Evolutionary conservation across 2,888 invertebrate species (phyloP).

Genomic region (Pasiphila rectangulata): DNA sequence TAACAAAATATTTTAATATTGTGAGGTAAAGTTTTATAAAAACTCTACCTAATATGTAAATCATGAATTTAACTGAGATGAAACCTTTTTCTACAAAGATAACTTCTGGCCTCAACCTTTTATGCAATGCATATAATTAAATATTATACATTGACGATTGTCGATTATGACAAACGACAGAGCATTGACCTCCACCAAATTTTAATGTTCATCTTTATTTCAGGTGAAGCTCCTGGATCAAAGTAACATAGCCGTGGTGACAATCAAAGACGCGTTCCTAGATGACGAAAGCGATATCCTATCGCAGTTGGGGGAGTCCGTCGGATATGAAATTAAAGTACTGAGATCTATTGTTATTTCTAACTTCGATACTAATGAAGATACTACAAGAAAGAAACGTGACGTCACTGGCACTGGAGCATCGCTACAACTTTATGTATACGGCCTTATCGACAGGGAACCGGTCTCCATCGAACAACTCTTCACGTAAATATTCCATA

Average conservation of each 20-base stretch:
- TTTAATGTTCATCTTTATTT: slow-evolving; percentile 37
- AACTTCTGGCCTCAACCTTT: slow-evolving; percentile 19
- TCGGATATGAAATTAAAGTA: slow-evolving; percentile 65
- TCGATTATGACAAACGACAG: slow-evolving; percentile 11
- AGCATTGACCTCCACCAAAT: slow-evolving; percentile 33
- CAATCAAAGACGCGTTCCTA: slow-evolving; percentile 59
- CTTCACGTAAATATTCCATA: slow-evolving; percentile 45
- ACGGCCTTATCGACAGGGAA: slow-evolving; percentile 58
- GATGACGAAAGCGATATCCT: slow-evolving; percentile 60
- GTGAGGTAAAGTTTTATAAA: no score
- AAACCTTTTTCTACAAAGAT: slow-evolving; percentile 14
- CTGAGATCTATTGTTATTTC: slow-evolving; percentile 64
- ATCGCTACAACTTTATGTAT: slow-evolving; percentile 59
- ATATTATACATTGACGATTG: slow-evolving; percentile 14
- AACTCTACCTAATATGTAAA: no score
- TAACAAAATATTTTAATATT: no score
- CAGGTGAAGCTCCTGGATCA: slow-evolving; percentile 68
- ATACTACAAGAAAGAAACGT: slow-evolving; percentile 38
- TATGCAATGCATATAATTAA: no score
- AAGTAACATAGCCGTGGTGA: slow-evolving; percentile 65
- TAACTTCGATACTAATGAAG: slow-evolving; percentile 35
- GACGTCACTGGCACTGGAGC: slow-evolving; percentile 40
- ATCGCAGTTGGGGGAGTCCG: slow-evolving; percentile 46
- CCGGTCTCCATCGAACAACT: slow-evolving; percentile 56
- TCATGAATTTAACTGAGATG: no score